Conservation (phyloP, 37 sponge, comb jelly and placozoan genomes). For the Dysidea cf. avara region DNA sequence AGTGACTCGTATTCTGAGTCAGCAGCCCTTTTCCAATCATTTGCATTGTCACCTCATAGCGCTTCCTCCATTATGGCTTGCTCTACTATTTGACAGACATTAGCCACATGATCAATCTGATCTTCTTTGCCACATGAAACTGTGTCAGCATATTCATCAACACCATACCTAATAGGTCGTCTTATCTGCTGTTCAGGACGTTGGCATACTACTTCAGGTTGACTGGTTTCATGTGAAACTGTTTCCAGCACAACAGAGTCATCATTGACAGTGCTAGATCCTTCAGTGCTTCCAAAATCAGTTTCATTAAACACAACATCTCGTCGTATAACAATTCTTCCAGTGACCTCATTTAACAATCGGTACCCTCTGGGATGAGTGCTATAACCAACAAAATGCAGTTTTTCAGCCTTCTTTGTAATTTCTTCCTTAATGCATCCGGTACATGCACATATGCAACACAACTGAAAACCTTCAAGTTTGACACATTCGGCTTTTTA, state of each 20-base stretch:
- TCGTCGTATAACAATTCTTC: too few species aligned
- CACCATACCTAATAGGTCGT: too few species aligned
- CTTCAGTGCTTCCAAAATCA: too few species aligned
- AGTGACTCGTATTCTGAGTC: conserved; percentile 20
- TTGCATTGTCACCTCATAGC: neutral
- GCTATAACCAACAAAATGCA: conserved; percentile 17
- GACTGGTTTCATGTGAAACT: too few species aligned
- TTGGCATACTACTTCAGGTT: too few species aligned
- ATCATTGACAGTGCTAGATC: too few species aligned
- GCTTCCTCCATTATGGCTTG: conserved; percentile 1
- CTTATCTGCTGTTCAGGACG: too few species aligned
- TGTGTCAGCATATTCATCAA: too few species aligned
- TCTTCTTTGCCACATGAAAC: too few species aligned
- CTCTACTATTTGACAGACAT: conserved; percentile 1
- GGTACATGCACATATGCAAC: conserved; percentile 56
- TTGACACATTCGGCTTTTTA: conserved; percentile 25
- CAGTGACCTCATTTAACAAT: neutral
- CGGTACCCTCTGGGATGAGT: conserved; percentile 2
- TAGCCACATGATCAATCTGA: neutral
- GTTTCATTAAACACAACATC: too few species aligned
- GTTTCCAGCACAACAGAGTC: too few species aligned
- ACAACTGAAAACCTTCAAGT: conserved; percentile 57
- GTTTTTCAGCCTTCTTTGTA: neutral
- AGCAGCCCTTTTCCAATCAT: conserved; percentile 10
- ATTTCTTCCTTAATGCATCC: conserved; percentile 5